Evolutionary conservation across 2,113 vertebrate genomes (phyloP), one percentile per base, ranked within the genome.

Genomic region (Sinocyclocheilus anophthalmus): DNA sequence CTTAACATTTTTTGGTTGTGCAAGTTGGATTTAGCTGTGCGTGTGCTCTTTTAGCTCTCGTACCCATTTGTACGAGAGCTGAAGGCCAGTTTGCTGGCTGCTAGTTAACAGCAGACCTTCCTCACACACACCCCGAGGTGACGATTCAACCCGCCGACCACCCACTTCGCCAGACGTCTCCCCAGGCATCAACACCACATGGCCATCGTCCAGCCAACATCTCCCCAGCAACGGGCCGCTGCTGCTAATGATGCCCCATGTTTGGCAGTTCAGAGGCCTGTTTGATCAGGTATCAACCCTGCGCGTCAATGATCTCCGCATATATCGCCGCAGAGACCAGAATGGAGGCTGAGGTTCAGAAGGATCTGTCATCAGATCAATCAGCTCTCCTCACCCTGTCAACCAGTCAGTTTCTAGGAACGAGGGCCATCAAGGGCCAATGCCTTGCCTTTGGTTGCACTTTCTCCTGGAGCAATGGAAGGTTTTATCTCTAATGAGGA

Each of bases 141-240:
- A 85, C 87, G 88, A 87, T 91, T 92, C 90, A 91, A 84, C n/a
- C 90, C 91, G 91, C 92, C 90, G 80, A 92, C 89, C 72, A 86
- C 76, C 80, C 70, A 81, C 80, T 80, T 59, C 84, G 61, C 18
- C 42, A 50, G 69, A 57, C 81, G 80, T 88, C 84, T 85, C 89
- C 88, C 48, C 86, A 91, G 93, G 94, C 94, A 91, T 92, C 90
- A 92, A 93, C 91, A 93, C 90, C 91, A 92, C 91, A 92, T 90
- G 87, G 91, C 88, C 91, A 87, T 88, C 91, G 90, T 90, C 90
- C 88, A 88, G 91, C 18, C 73, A 48, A 63, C 85, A 83, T 53
- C 89, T 88, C 82, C 87, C 83, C 82, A 91, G 53, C 90, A 89
- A 88, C 89, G 90, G 89, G 89, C 76, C 81, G 67, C 53, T 18